Percentiles rank a stretch among this genome's conserved stretches.
Evolutionary conservation across 1,140 invertebrate species (phyloP).

Genomic region (Linepithema humile): DNA sequence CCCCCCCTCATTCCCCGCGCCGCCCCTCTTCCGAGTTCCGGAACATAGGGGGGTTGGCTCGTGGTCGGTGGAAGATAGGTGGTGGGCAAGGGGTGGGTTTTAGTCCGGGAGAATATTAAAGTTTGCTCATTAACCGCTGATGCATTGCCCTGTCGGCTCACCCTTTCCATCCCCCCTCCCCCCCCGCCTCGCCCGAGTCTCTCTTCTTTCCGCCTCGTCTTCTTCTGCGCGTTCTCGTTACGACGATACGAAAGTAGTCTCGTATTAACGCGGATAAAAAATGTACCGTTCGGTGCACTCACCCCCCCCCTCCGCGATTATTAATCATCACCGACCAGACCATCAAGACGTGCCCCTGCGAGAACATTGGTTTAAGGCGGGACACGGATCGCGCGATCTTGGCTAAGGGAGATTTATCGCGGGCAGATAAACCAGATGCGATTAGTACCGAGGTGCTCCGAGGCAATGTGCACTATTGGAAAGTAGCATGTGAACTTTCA

Average conservation of each 20-base stretch:
- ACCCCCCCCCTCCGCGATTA: not conserved
- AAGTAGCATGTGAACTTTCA: too few species aligned
- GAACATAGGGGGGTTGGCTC: conserved; percentile 53
- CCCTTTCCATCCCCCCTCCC: conserved; percentile 5
- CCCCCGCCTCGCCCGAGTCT: not conserved
- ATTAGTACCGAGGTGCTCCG: not conserved
- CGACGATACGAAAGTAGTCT: conserved; percentile 52
- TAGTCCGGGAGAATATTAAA: conserved; percentile 73
- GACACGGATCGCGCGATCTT: conserved; percentile 39
- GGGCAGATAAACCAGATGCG: too few species aligned
- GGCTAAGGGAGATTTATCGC: conserved; percentile 36
- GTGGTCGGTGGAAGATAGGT: conserved; percentile 63
- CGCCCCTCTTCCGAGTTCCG: conserved; percentile 7
- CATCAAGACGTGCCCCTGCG: conserved; percentile 15
- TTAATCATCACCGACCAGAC: conserved; percentile 53
- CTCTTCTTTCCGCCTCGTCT: conserved; percentile 13
- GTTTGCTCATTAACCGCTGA: conserved; percentile 75
- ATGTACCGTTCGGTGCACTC: conserved; percentile 45
- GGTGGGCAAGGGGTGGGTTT: conserved; percentile 57
- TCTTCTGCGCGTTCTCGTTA: conserved; percentile 55
- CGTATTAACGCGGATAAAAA: conserved; percentile 59
- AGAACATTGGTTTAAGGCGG: conserved; percentile 2
- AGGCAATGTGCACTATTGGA: not conserved
- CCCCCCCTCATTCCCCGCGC: not conserved
- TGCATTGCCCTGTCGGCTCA: conserved; percentile 66